Evolutionary conservation across 2,888 invertebrate species (phyloP).

Genomic region (Lacanobia oleracea): DNA sequence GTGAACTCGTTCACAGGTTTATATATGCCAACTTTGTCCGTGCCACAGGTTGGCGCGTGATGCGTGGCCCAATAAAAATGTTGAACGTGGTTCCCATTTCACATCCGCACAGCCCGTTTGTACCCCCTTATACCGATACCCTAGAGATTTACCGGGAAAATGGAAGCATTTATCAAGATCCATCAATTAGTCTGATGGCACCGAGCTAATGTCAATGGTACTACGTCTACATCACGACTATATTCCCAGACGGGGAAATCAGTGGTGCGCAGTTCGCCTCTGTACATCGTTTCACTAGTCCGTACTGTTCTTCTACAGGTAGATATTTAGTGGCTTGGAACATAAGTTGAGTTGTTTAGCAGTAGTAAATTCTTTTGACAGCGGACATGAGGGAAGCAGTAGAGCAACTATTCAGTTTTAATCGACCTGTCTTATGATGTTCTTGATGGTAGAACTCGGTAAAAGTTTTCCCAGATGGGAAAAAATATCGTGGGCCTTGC

Average conservation of each 20-base stretch:
- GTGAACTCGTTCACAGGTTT: background rate
- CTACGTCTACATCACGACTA: background rate
- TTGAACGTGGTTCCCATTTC: slow-evolving; percentile 18
- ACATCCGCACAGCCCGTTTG: background rate
- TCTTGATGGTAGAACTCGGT: background rate
- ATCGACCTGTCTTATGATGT: background rate
- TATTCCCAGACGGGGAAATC: background rate
- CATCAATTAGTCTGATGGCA: slow-evolving; percentile 37
- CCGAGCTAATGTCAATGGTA: background rate
- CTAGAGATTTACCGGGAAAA: slow-evolving; percentile 3
- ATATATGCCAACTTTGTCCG: background rate
- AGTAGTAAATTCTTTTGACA: no score
- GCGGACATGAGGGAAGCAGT: no score
- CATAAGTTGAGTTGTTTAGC: no score
- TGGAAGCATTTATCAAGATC: slow-evolving; percentile 26
- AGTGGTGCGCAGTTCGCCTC: background rate
- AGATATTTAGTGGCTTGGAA: background rate
- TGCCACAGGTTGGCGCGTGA: background rate
- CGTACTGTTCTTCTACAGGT: background rate
- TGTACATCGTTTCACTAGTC: background rate
- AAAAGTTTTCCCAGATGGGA: background rate
- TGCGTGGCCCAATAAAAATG: slow-evolving; percentile 20
- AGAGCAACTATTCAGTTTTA: no score
- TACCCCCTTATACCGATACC: background rate
- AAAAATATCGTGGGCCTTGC: background rate